A percentile compares a stretch with the other conserved stretches of the same genome.
These are phyloP conservation scores for Garra rufa DNA, from an alignment of 2,113 vertebrate genomes.

Conservation along the genomic window DNA sequence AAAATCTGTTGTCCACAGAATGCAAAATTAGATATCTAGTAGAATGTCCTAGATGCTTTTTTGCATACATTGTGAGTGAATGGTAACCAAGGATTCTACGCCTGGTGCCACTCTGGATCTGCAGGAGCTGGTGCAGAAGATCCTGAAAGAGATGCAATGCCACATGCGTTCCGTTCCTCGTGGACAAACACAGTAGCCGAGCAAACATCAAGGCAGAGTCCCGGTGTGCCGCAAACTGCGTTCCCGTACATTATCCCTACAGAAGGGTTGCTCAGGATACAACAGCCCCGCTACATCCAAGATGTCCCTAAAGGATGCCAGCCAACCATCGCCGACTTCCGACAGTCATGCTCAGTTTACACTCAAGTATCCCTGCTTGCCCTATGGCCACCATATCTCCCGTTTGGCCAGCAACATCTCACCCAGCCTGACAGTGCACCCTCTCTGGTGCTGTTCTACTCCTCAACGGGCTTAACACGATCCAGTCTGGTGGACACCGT, in stretches of 20 bases:
- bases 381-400: constrained; percentile 86
- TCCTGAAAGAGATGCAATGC: constrained; percentile 92
- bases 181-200: constrained; percentile 87
- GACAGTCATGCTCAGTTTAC: constrained; percentile 78
- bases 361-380: constrained; percentile 88
- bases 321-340: constrained; percentile 71
- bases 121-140: constrained; percentile 91
- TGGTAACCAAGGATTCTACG: constrained; percentile 9
- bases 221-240: too few species aligned
- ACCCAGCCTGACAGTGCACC: constrained; percentile 82
- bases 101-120: constrained; percentile 81
- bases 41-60: background rate
- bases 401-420: too few species aligned
- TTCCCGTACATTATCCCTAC: constrained; percentile 86
- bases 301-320: constrained; percentile 70
- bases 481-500: too few species aligned
- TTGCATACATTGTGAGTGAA: background rate
- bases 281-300: constrained; percentile 80
- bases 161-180: constrained; percentile 89
- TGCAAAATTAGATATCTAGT: background rate
- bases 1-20: background rate
- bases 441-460: constrained; percentile 88
- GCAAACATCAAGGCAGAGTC: constrained; percentile 79
- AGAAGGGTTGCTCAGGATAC: constrained; percentile 86
- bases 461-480: constrained; percentile 87